These are phyloP conservation scores for Bujurquina vittata DNA, from an alignment of 2,113 vertebrate species.

Conservation along the genomic window DNA sequence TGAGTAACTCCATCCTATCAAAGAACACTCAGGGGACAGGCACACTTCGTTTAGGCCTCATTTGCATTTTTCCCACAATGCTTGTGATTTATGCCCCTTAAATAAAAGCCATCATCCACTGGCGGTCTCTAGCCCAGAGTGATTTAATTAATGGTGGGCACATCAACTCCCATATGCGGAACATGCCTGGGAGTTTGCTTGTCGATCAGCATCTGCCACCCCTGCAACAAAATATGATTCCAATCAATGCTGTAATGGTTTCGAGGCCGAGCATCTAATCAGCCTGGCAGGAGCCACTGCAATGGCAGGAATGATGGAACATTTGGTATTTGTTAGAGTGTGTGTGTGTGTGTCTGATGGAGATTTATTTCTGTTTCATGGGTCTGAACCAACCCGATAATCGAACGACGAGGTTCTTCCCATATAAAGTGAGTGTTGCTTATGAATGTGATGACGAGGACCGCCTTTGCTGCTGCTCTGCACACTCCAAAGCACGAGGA, in stretches of 20 bases:
- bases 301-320: constrained; percentile 45
- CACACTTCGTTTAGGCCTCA: not conserved
- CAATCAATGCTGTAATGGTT: constrained; percentile 69
- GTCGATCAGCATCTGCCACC: constrained; percentile 68
- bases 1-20: constrained; percentile 37
- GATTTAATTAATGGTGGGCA: constrained; percentile 55
- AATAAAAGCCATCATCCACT: constrained; percentile 63
- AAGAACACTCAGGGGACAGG: constrained; percentile 36
- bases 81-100: constrained; percentile 47
- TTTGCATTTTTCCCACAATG: constrained; percentile 50
- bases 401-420: constrained; percentile 47
- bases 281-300: constrained; percentile 43
- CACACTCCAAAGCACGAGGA: not conserved
- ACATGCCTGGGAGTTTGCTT: constrained; percentile 64
- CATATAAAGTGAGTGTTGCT: constrained; percentile 24
- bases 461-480: not conserved
- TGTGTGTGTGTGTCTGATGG: constrained; percentile 1
- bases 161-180: constrained; percentile 60
- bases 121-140: constrained; percentile 35
- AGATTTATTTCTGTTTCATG: constrained; percentile 33
- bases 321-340: constrained; percentile 8
- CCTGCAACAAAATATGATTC: constrained; percentile 71
- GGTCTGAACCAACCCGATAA: constrained; percentile 17
- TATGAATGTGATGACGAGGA: not conserved
- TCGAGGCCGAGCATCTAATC: constrained; percentile 49